phyloP scores from a whole-genome alignment of 2,888 invertebrate species.

The Augochlorella aurata region DNA sequence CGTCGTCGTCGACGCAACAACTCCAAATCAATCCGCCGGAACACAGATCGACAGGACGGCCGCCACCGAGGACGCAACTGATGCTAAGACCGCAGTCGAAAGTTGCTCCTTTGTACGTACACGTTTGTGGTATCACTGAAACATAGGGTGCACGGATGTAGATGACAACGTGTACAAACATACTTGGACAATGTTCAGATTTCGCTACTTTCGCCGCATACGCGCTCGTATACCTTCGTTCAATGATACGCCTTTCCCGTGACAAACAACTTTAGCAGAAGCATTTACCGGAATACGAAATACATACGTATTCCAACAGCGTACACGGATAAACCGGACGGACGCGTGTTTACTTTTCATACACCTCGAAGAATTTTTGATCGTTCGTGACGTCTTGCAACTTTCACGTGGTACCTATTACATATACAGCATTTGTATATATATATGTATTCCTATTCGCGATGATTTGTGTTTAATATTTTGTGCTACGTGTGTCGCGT shows the following conservation, averaged over 20 bases:
- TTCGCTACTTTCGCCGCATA: too few species aligned
- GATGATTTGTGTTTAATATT: not conserved
- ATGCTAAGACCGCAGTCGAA: constrained; percentile 95
- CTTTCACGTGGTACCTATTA: not conserved
- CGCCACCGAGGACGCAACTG: constrained; percentile 94
- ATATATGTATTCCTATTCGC: not conserved
- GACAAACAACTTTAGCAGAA: not conserved
- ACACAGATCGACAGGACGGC: constrained; percentile 93
- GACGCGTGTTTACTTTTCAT: too few species aligned
- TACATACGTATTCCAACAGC: not conserved
- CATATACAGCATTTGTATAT: too few species aligned
- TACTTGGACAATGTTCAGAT: not conserved
- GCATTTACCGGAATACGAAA: too few species aligned
- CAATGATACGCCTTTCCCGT: too few species aligned
- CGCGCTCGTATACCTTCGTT: too few species aligned
- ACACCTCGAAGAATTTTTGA: not conserved
- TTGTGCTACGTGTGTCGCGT: not conserved
- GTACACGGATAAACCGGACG: too few species aligned
- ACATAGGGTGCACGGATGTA: constrained; percentile 34
- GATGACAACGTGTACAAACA: too few species aligned
- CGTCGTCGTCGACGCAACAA: constrained; percentile 92
- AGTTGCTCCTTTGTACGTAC: constrained; percentile 92
- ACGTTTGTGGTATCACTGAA: constrained; percentile 93
- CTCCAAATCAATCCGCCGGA: constrained; percentile 97
- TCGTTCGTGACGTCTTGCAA: not conserved